Evolutionary conservation across 2,888 invertebrate species (phyloP), one percentile per base, ranked within the genome.

Genomic region (Alcis repandata): DNA sequence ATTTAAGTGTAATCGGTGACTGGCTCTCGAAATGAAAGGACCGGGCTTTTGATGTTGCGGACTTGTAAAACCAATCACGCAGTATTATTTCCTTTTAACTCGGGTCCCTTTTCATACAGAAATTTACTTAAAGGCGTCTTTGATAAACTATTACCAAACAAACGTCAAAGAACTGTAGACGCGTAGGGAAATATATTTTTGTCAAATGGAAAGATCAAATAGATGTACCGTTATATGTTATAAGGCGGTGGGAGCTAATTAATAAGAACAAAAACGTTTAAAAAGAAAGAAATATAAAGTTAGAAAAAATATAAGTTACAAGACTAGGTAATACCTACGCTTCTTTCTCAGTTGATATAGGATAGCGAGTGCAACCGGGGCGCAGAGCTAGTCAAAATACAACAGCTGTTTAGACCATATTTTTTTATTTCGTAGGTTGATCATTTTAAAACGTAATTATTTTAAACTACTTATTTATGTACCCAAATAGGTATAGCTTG

Each of bases 61-160:
- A 74, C 80, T 83, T 83, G 80, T 79, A 83, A 80, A 83, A 81
- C 82, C 84, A 84, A 84, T 84, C 82, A 80, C 79, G 78, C 79
- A 79, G 78, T 76, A 77, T 79, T 78, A 78, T 80, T 80, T 80
- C 78, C 78, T 83, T 81, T 80, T 81, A 78, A 77, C 78, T 82
- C 78, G 58, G 74, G 75, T 79, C 70, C 70, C 69, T 75, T 75
- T 72, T 80, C 72, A 76, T 75, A 75, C 70, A 78, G 70, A 59
- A 70, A 68, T 72, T 69, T 72, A 70, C 63, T 70, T 70, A 63
- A 58, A 63, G 63, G 43, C 61, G 63, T 65, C 59, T 67, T 71
- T 63, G 60, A 69, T 67, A 62, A 69, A 70, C 59, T 69, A 68
- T 61, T 67, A 57, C 33, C 57, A 51, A 63, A 65, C 66, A 66